Evolutionary conservation across 2,113 vertebrate species (phyloP), one percentile per base, ranked within the genome.

Genomic region (Stigmatopora nigra): DNA sequence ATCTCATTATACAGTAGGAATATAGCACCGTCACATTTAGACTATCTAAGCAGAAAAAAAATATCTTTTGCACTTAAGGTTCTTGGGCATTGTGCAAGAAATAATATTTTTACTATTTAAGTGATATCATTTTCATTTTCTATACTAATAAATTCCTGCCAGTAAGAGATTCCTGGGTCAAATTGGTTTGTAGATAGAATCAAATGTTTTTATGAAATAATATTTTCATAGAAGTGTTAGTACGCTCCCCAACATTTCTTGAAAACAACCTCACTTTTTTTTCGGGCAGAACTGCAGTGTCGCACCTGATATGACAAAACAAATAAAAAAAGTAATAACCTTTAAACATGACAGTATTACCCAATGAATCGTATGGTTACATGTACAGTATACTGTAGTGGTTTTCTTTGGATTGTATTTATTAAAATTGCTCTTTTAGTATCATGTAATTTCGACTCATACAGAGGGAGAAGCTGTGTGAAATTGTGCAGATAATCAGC

Each of bases 401-500:
- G 13, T 16, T 17, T 16, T 86, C 92, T 92, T 92, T 80, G 89
- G 93, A 93, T 94, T 92, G 90, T 90, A 90, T 92, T 94, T 93
- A 90, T 92, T 76, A 72, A 66, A 68, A 74, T 88, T 90, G 87
- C 92, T 92, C 90, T 86, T 62, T 68, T 77, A 82, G 73, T 75
- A 72, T 92, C 94, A 93, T 91, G 90, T 91, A 76, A 0, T 87
- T 86, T 80, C 67, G 86, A 94, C 93, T 94, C 92, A 91, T 92
- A 93, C 91, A 90, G 71, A 63, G 63, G 59, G 93, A 78, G 79
- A 95, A 94, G 67, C 89, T 86, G 93, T 94, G 95, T 97, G 95
- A 98, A 99, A 99, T 99, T 92, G 95, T 93, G 94, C 94, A 95
- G 95, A 95, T 98, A 98, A 99, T 98, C 96, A 92, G 93, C 95